Evolutionary conservation across 2,888 invertebrate species (phyloP).

Genomic region (Agriopis leucophaearia): DNA sequence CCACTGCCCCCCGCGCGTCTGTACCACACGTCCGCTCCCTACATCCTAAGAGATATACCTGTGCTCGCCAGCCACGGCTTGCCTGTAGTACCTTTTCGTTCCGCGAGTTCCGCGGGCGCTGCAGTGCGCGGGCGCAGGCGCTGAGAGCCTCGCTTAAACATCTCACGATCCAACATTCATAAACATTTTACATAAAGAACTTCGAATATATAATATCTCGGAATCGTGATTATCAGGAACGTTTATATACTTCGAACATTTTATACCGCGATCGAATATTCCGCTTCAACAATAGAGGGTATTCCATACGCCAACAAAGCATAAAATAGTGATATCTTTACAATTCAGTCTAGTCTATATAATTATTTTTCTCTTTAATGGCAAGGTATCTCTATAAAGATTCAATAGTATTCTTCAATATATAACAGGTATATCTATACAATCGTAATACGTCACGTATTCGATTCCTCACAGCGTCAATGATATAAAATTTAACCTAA

Average conservation of each 20-base stretch:
- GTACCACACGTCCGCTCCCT: not conserved
- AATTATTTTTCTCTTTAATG: slow-evolving; percentile 83
- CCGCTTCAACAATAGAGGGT: slow-evolving; percentile 78
- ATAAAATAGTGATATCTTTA: slow-evolving; percentile 87
- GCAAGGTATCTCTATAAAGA: slow-evolving; percentile 86
- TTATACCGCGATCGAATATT: slow-evolving; percentile 67
- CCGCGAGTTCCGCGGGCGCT: slow-evolving; percentile 12
- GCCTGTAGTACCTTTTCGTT: too few relatives aligned
- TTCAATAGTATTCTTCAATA: slow-evolving; percentile 84
- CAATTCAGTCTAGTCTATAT: slow-evolving; percentile 86
- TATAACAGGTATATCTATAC: slow-evolving; percentile 85
- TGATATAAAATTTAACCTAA: slow-evolving; percentile 87
- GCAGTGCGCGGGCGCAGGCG: slow-evolving; percentile 45
- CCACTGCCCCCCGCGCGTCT: slow-evolving; percentile 24
- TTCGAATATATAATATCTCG: slow-evolving; percentile 72
- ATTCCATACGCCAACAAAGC: slow-evolving; percentile 84
- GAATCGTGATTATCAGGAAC: slow-evolving; percentile 75
- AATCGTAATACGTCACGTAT: slow-evolving; percentile 81
- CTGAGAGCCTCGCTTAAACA: slow-evolving; percentile 58
- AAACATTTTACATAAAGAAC: slow-evolving; percentile 71
- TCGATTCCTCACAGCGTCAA: slow-evolving; percentile 84
- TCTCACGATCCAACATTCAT: slow-evolving; percentile 70
- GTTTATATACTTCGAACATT: slow-evolving; percentile 69
- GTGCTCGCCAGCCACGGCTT: not conserved
- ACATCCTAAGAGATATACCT: not conserved